Base-by-base conservation (phyloP, 2,888 invertebrate genomes). In the Crioceris asparagi region DNA sequence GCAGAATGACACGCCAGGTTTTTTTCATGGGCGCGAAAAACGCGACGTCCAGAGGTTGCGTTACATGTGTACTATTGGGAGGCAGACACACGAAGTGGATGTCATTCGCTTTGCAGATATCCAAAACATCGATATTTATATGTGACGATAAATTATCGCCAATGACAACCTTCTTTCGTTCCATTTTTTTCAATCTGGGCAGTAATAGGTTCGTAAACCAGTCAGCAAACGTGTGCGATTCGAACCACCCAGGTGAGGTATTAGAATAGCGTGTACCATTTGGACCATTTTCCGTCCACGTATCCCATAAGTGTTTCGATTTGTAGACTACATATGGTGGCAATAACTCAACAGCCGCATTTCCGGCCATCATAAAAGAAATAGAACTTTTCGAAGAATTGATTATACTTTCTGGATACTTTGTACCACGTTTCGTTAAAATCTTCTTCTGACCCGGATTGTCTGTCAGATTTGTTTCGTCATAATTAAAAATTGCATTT, bases 81-180 rank as follows among this genome's bases (percentile, higher is more conserved):
- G 56, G 56, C 10, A 57, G 39, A 17, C 45, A 52, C n/a, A 57
- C 43, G 38, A 60, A 56, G 49, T 36, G 40, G 55, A 59, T 12
- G 25, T 43, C 30, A 60, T 57, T 39, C 54, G 44, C 36, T 56
- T 46, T 32, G 42, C 60, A 62, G 7, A 40, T 35, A 17, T 45
- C 33, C 4, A 59, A 26, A 31, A 56, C 49, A 17, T 48, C 42
- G 14, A 37, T 21, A 8, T 16, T 32, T 11, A 38, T 32, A 17
- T 38, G 38, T 6, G 29, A 39, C 15, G 42, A 12, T 17, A 43
- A 32, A 54, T 49, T 49, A 19, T 63, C 55, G 4, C 59, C 59
- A 31, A 62, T 44, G 16, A 58, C 30, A 16, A 55, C 51, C 39
- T 52, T 57, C 40, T 46, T 49, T 37, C 44, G 44, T 21, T 21